Conservation (phyloP, 2,797 vertebrate species). For the Brachyalestes nurse region DNA sequence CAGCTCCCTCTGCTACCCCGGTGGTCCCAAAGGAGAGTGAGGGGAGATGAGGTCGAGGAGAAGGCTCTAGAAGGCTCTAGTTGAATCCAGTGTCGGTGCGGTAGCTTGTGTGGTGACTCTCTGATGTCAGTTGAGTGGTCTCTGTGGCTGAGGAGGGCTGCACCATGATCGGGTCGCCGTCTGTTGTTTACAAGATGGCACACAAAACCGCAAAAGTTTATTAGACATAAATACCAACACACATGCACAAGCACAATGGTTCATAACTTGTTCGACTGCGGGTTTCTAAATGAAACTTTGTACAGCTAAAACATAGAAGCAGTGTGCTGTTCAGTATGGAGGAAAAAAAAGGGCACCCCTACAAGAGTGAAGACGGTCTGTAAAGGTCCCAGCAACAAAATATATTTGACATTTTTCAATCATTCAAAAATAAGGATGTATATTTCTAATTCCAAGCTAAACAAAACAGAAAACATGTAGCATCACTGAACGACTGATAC, state of each 20-base stretch:
- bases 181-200: slow-evolving; percentile 29
- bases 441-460: too few relatives aligned
- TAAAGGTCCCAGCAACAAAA: too few relatives aligned
- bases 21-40: slow-evolving; percentile 39
- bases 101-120: slow-evolving; percentile 92
- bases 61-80: slow-evolving; percentile 60
- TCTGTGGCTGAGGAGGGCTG: slow-evolving; percentile 96
- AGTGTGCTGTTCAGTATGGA: too few relatives aligned
- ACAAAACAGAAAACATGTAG: too few relatives aligned
- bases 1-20: slow-evolving; percentile 45
- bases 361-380: too few relatives aligned
- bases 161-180: slow-evolving; percentile 84
- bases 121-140: slow-evolving; percentile 93
- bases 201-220: neutral
- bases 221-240: neutral
- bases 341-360: too few relatives aligned
- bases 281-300: neutral
- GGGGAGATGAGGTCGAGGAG: neutral
- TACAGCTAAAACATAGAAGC: neutral
- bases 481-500: too few relatives aligned
- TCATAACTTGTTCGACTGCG: neutral
- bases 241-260: neutral
- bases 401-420: too few relatives aligned
- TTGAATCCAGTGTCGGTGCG: slow-evolving; percentile 90
- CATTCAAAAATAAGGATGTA: too few relatives aligned